These are phyloP conservation scores for Mystacornis crossleyi DNA, from an alignment of 2,113 vertebrate genomes.

Conservation along the genomic window DNA sequence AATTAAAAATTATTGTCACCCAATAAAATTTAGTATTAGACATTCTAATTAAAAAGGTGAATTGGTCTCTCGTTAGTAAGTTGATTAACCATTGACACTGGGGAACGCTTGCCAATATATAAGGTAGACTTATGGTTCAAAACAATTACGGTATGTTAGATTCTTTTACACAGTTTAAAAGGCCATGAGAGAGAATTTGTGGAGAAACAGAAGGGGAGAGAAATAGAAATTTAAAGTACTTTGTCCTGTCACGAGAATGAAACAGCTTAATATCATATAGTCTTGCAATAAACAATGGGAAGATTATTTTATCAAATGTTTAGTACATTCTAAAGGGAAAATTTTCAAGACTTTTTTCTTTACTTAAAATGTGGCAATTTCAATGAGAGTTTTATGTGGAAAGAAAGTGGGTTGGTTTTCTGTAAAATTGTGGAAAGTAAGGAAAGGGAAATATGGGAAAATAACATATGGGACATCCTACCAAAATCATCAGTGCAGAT, in stretches of 20 bases:
- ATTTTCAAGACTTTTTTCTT: neutral
- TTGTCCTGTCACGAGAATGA: neutral
- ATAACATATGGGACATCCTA: neutral
- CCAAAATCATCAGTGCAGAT: neutral
- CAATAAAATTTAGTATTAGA: neutral
- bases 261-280: neutral
- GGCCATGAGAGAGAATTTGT: neutral
- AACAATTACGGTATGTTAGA: neutral
- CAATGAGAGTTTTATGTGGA: neutral
- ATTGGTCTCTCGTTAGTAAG: neutral
- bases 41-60: neutral
- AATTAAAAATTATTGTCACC: neutral
- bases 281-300: neutral
- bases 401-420: neutral
- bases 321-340: neutral
- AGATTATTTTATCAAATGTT: neutral
- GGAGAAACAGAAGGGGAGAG: neutral
- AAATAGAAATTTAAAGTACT: neutral
- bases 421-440: neutral
- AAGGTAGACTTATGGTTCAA: neutral
- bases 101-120: neutral
- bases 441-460: neutral
- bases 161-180: neutral
- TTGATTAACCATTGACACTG: neutral
- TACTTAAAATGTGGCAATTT: neutral